Conservation (phyloP, 2,113 vertebrate genomes). For the Montifringilla adamsi region DNA sequence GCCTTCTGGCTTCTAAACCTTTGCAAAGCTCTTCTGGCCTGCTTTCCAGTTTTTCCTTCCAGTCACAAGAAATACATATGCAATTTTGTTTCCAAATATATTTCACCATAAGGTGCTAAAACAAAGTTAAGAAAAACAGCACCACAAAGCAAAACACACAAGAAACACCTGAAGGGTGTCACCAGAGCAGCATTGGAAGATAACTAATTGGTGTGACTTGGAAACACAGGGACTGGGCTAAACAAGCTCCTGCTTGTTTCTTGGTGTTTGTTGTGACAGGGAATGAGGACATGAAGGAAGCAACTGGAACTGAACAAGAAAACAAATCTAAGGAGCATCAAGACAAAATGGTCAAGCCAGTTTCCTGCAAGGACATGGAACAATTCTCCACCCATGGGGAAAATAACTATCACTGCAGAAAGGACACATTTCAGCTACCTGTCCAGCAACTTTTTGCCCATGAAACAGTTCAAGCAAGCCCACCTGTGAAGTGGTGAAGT, state of each 20-base stretch:
- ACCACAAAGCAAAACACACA: not conserved
- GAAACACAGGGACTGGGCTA: not conserved
- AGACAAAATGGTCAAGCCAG: not conserved
- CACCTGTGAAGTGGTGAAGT: not conserved
- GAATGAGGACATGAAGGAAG: accelerated
- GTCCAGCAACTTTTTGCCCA: not conserved
- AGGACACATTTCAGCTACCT: not conserved
- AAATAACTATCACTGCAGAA: not conserved
- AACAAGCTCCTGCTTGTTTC: not conserved
- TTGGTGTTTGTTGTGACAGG: not conserved
- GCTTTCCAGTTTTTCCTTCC: not conserved
- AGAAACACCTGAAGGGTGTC: not conserved
- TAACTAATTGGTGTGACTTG: not conserved
- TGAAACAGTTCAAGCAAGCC: not conserved
- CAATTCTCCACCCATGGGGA: not conserved
- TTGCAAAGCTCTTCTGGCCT: not conserved
- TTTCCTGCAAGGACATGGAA: not conserved
- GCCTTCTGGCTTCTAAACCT: not conserved
- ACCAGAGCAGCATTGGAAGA: not conserved
- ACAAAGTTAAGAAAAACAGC: not conserved
- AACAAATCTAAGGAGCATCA: not conserved
- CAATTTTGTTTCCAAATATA: not conserved
- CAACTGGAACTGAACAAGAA: not conserved
- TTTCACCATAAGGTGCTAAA: not conserved
- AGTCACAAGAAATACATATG: not conserved